A percentile compares a stretch with the other conserved stretches of the same genome.
Conservation (phyloP, 2,888 invertebrate species). For the Caenorhabditis uteleia region DNA sequence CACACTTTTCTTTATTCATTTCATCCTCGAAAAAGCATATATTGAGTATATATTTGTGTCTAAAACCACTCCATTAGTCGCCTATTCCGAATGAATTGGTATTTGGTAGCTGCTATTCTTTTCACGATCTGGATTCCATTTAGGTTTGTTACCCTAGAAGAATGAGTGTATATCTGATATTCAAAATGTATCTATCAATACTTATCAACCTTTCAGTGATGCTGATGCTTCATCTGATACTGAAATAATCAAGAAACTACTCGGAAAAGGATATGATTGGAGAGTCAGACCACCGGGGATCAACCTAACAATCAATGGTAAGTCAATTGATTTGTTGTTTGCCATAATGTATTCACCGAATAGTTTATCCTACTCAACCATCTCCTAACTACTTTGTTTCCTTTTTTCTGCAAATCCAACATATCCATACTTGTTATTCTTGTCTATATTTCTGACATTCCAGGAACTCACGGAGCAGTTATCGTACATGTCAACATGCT, state of each 20-base stretch:
- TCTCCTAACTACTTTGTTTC: too few relatives aligned
- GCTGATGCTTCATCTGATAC: slow-evolving; percentile 61
- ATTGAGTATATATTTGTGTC: neutral
- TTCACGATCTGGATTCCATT: too few relatives aligned
- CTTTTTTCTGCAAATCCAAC: too few relatives aligned
- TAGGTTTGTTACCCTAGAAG: too few relatives aligned
- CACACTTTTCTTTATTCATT: slow-evolving; percentile 6
- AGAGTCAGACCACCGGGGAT: slow-evolving; percentile 65
- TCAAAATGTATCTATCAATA: too few relatives aligned
- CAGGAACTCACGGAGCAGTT: slow-evolving; percentile 63
- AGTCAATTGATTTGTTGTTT: slow-evolving; percentile 3
- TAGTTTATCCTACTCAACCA: too few relatives aligned
- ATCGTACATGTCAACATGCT: slow-evolving; percentile 67
- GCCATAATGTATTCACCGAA: neutral
- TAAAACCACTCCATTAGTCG: too few relatives aligned
- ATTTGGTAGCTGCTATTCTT: too few relatives aligned
- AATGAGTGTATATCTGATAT: too few relatives aligned
- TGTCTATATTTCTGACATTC: too few relatives aligned
- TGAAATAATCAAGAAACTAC: slow-evolving; percentile 63
- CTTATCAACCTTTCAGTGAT: slow-evolving; percentile 50
- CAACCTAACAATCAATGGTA: slow-evolving; percentile 56
- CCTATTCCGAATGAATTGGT: too few relatives aligned
- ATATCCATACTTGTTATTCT: too few relatives aligned
- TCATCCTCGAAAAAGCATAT: neutral
- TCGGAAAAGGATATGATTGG: slow-evolving; percentile 66